Conservation (phyloP, 1,140 invertebrate genomes). For the Metopolophium dirhodum region DNA sequence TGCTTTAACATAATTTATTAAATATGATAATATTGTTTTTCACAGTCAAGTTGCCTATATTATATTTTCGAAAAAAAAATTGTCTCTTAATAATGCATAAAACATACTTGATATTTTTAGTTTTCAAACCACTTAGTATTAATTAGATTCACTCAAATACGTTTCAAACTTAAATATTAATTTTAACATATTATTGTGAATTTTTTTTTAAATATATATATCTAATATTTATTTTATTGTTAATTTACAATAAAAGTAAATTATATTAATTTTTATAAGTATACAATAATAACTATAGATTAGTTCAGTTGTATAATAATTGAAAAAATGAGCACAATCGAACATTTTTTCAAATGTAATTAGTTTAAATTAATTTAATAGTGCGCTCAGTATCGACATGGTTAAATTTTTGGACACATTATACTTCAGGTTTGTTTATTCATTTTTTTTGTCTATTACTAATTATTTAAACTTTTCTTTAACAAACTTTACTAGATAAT, state of each 20-base stretch:
- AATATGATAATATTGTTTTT: background rate
- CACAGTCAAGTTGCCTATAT: background rate
- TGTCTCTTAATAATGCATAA: background rate
- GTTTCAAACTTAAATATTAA: background rate
- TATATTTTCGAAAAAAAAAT: background rate
- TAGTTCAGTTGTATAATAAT: background rate
- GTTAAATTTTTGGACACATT: background rate
- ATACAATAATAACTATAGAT: background rate
- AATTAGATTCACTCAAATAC: background rate
- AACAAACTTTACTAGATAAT: background rate
- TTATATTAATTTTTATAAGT: background rate
- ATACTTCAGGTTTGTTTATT: background rate
- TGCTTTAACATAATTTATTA: background rate
- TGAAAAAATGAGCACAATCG: slow-evolving; percentile 21
- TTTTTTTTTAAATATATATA: background rate
- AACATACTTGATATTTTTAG: no score
- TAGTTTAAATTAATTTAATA: background rate
- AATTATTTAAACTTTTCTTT: background rate
- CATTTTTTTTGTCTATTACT: background rate
- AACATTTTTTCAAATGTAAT: background rate
- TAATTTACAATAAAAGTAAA: background rate
- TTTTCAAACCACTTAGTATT: no score
- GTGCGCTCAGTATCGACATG: background rate
- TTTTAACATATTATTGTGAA: background rate
- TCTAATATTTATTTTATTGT: no score